A percentile compares a stretch with the other conserved stretches of the same genome.
These are phyloP conservation scores for Erebia epiphron DNA, from an alignment of 2,888 invertebrate genomes.

Conservation along the genomic window DNA sequence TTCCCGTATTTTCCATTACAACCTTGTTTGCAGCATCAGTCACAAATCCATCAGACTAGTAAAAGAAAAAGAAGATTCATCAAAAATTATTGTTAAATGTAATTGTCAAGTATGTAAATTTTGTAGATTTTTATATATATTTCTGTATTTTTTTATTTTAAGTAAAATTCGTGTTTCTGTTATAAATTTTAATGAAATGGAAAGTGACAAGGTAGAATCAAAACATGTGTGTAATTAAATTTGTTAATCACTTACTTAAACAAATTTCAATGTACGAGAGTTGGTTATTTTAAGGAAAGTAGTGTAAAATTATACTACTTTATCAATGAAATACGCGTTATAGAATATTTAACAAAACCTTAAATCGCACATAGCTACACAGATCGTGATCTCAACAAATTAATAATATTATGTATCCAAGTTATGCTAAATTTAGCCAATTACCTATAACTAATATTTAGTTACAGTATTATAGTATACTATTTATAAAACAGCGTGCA, in stretches of 20 bases:
- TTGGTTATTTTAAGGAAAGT: background rate
- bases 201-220: constrained; percentile 10
- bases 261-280: background rate
- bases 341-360: too few species aligned
- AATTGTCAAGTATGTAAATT: constrained; percentile 22
- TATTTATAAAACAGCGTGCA: background rate
- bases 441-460: too few species aligned
- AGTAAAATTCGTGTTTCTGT: background rate
- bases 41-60: background rate
- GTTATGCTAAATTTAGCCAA: background rate
- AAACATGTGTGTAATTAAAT: constrained; percentile 4
- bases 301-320: background rate
- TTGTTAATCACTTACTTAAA: background rate
- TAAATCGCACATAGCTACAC: too few species aligned
- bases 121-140: background rate
- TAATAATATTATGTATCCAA: too few species aligned
- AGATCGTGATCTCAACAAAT: too few species aligned
- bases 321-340: too few species aligned
- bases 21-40: background rate
- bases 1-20: background rate
- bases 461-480: background rate
- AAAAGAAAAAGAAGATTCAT: constrained; percentile 1
- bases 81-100: constrained; percentile 7
- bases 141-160: background rate
- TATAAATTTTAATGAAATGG: constrained; percentile 14